Conservation (phyloP, 2,888 invertebrate genomes). For the Leistus spinibarbis region DNA sequence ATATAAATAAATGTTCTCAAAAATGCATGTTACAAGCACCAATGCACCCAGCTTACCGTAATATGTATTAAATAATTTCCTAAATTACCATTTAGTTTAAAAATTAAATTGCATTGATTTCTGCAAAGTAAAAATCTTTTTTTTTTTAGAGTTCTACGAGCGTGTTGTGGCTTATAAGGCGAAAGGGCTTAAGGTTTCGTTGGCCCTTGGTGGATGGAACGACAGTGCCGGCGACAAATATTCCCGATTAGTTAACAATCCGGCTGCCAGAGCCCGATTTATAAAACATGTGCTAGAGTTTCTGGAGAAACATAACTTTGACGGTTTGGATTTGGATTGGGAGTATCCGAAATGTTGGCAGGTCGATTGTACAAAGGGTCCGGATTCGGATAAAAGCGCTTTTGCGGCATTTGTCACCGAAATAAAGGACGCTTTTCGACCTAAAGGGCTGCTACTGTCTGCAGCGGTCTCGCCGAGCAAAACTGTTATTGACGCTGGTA, state of each 20-base stretch:
- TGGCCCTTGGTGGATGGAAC: conserved; percentile 96
- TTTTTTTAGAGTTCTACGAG: conserved; percentile 76
- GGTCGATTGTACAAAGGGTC: conserved; percentile 85
- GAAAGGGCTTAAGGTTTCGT: conserved; percentile 80
- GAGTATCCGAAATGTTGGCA: conserved; percentile 93
- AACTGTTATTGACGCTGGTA: conserved; percentile 79
- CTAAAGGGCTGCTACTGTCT: conserved; percentile 68
- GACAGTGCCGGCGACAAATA: conserved; percentile 91
- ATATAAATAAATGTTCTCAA: too few species aligned
- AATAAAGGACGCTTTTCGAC: conserved; percentile 62
- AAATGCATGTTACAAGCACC: too few species aligned
- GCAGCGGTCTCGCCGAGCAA: conserved; percentile 89
- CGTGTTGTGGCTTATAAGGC: conserved; percentile 79
- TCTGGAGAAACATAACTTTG: conserved; percentile 80
- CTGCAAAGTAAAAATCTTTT: not conserved
- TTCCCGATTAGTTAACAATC: conserved; percentile 80
- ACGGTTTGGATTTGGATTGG: conserved; percentile 95
- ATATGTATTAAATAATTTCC: too few species aligned
- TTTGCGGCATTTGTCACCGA: conserved; percentile 78
- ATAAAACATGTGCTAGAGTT: conserved; percentile 77
- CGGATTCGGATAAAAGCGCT: conserved; percentile 79
- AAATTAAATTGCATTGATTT: too few species aligned
- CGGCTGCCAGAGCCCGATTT: conserved; percentile 73
- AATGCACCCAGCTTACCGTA: too few species aligned
- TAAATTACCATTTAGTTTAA: too few species aligned